Base-by-base conservation (phyloP, 1,140 invertebrate genomes). In the Batillaria attramentaria region DNA sequence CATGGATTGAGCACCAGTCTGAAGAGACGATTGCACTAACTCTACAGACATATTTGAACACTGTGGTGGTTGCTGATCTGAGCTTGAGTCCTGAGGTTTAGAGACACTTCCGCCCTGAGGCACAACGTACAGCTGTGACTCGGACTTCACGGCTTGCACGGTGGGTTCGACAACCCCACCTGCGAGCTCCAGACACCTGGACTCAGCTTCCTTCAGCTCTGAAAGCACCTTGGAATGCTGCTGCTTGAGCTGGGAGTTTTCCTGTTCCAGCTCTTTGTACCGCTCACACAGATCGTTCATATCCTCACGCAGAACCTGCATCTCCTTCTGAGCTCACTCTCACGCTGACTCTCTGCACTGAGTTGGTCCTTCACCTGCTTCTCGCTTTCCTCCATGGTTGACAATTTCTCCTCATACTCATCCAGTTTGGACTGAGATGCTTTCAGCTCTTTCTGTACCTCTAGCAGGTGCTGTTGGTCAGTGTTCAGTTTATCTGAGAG, bases 361-460 rank as follows among this genome's bases (percentile, higher is more conserved):
- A 81, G 46, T 31, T 65, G 72, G 18, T 24, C 76, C 33, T 78
- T 77, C 3, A 79, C 33, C 31, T 81, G 16, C 33, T 74, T 68
- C 62, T 79, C 69, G 54, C 62, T 72, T 5, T 74, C 37, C 33
- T 84, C 80, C 41, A 65, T 62, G 6, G 57, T 76, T 18, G 78
- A 77, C 16, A 84, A 65, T 33, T 76, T 75, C n/a, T 84, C 73
- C 31, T 82, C 79, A 79, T 80, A 79, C 65, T 84, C 81, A n/a
- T 79, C 50, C 0, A 84, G 43, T 76, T 69, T 82, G 6, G 42
- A 24, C 65, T 81, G 77, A 1, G 75, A 69, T 5, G 54, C 31
- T 33, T 28, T 70, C 37, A 84, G 72, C 42, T 81, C 78, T 18
- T 24, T 76, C n/a, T 72, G 57, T 24, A 69, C 39, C 10, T 81